Percentiles rank a stretch among this genome's conserved stretches.
Conservation (phyloP, 2,888 invertebrate species). For the Mythimna vitellina region DNA sequence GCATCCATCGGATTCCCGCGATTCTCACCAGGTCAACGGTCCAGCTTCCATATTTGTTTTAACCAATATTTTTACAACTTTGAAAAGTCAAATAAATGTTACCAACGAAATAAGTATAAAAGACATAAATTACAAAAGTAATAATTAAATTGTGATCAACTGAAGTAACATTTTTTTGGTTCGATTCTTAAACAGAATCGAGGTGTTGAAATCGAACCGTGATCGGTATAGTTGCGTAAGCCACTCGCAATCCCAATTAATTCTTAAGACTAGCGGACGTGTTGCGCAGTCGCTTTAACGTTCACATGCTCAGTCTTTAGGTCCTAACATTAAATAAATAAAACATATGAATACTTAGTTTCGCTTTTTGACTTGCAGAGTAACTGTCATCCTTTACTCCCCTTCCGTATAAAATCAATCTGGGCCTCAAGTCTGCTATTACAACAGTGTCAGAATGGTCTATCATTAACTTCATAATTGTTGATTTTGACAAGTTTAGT, state of each 20-base stretch:
- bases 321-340: constrained; percentile 20
- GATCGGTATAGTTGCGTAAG: constrained; percentile 48
- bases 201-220: constrained; percentile 52
- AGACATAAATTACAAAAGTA: not conserved
- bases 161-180: constrained; percentile 4
- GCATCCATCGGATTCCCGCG: too few species aligned
- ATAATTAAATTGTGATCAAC: not conserved
- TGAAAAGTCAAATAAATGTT: too few species aligned
- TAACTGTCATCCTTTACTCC: too few species aligned
- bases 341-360: not conserved
- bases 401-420: too few species aligned
- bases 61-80: too few species aligned
- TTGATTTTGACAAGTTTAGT: too few species aligned
- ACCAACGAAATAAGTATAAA: not conserved
- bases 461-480: too few species aligned
- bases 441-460: too few species aligned
- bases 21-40: too few species aligned
- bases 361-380: not conserved
- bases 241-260: constrained; percentile 59
- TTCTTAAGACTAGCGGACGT: constrained; percentile 41
- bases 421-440: too few species aligned
- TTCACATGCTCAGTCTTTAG: constrained; percentile 45
- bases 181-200: constrained; percentile 43
- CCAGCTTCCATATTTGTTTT: too few species aligned
- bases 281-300: constrained; percentile 38